Base-by-base conservation (phyloP, 2,113 vertebrate genomes). In the Heterochromis multidens region DNA sequence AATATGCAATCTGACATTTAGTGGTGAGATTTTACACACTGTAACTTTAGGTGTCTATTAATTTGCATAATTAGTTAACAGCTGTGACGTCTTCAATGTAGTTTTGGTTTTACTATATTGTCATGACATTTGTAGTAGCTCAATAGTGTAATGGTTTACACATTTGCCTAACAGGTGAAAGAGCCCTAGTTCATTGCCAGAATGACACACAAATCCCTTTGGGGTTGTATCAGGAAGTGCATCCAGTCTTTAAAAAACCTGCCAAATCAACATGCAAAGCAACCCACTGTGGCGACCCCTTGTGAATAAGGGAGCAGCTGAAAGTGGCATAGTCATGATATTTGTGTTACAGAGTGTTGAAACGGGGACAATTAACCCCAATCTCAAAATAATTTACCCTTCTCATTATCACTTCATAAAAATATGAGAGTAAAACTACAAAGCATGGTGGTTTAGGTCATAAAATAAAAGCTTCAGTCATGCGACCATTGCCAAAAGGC, bases 401-500 rank as follows among this genome's bases (percentile, higher is more conserved):
- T 79, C 9, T 86, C 43, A 83, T 87, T 87, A 83, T 87, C 82
- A 84, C 83, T 52, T 83, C 40, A 74, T 84, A 70, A 79, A 43
- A 57, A 16, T 16, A 8, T 11, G 10, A 77, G 33, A 58, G 72
- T 43, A 40, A 23, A 43, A 33, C 11, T 70, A 79, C 35, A 62
- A 33, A 87, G 74, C 37, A 12, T 52, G 46, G 25, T 14, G 65
- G 52, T 67, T 84, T 56, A n/a, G 43, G 43, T 62, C 76, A 56
- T 60, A 77, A 88, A 84, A 61, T 27, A 67, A 83, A 87, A 12
- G 17, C 29, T 80, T 8, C 61, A 77, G 72, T 88, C 79, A 60
- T 74, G 59, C 10, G 3, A 79, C 56, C 1, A 21, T 31, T 12
- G 70, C 4, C 5, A 46, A 35, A 6, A 79, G 67, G 33, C 79